Evolutionary conservation across 2,888 invertebrate species (phyloP), one percentile per base, ranked within the genome.

Genomic region (Alsophila aescularia): DNA sequence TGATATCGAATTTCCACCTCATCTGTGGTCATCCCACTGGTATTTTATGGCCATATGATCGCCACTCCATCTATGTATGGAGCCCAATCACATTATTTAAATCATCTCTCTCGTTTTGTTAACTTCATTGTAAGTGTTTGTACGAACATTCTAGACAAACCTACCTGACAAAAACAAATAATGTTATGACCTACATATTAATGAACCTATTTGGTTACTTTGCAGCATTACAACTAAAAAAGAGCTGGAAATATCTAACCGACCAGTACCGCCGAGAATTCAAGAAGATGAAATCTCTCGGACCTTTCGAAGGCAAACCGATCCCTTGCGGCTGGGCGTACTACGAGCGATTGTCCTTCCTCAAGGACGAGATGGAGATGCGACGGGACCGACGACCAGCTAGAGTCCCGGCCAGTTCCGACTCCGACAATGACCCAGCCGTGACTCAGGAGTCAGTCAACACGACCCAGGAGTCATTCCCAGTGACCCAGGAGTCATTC

Each of bases 231-330:
- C 21, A 54, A 16, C 5, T 76, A 9, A 65, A 58, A 39, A 75
- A 71, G 49, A 53, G 69, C 16, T 76, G 75, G 75, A 76, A 75
- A 52, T 68, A 75, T 12, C 51, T 73, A 2, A 73, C 70, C 37
- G 75, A 76, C 54, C 70, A 73, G 34, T 73, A 67, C 58, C 61
- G 73, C 7, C 71, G 73, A n/a, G 75, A 76, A 35, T 49, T 67
- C 10, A 73, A 70, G 54, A 73, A 68, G 47, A 18, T 63, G 5
- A 40, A 37, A 12, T 21, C 52, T 2, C 18, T 43, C 16, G 24
- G 57, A 39, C 27, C 45, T 29, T 32, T 47, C 8, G 36, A 54
- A 0, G 50, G 62, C 1, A 57, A 60, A 8, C 36, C 50, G 2
- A 49, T 52, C 13, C 15, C 55, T 0, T 60, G 65, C 1, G 49